Evolutionary conservation across 2,888 invertebrate genomes (phyloP).

Genomic region (Volucella zonaria): DNA sequence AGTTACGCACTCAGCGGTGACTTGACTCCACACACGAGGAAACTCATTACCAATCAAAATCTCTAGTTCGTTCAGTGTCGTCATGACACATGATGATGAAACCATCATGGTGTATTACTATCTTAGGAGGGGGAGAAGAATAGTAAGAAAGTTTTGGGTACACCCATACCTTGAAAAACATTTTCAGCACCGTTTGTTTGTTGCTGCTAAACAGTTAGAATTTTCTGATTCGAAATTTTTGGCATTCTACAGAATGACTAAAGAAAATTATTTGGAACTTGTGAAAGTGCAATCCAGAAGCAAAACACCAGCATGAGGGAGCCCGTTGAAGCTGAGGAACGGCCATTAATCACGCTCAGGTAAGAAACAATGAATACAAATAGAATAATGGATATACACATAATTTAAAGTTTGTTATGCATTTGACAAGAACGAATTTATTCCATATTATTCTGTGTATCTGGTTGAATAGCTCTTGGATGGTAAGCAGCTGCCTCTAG

Average conservation of each 20-base stretch:
- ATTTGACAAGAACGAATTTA: no score
- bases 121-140: constrained; percentile 20
- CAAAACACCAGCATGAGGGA: background rate
- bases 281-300: constrained; percentile 4
- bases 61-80: no score
- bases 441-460: no score
- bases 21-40: constrained; percentile 20
- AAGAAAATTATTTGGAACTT: constrained; percentile 26
- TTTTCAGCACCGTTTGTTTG: no score
- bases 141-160: constrained; percentile 26
- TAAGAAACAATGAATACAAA: no score
- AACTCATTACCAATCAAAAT: background rate
- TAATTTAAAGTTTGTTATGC: no score
- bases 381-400: no score
- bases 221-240: constrained; percentile 14
- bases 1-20: constrained; percentile 13
- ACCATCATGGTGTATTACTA: constrained; percentile 15
- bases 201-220: constrained; percentile 7
- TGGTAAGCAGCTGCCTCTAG: no score
- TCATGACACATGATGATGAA: background rate
- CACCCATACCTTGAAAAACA: background rate
- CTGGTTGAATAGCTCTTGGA: no score
- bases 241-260: constrained; percentile 15
- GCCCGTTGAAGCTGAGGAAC: no score
- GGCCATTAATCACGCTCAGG: no score